phyloP scores from a whole-genome alignment of 2,797 vertebrate species.

The Cirrhinus molitorella region DNA sequence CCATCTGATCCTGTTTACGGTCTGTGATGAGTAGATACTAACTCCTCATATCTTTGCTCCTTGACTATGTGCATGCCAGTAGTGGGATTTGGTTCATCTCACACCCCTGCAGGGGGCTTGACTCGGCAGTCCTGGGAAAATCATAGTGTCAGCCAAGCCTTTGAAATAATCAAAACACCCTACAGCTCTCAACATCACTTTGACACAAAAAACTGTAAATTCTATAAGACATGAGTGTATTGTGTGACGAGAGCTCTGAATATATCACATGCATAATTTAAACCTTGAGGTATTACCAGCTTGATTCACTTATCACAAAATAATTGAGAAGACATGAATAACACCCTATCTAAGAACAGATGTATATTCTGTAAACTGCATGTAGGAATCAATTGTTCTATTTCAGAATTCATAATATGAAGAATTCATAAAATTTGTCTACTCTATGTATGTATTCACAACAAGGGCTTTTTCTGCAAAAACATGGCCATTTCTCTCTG shows the following conservation, averaged over 20 bases:
- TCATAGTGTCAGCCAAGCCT: constrained; percentile 41
- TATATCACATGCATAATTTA: constrained; percentile 50
- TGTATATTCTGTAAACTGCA: neutral
- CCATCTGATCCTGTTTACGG: constrained; percentile 14
- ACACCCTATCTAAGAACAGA: neutral
- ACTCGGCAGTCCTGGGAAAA: constrained; percentile 35
- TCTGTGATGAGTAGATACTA: constrained; percentile 24
- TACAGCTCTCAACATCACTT: constrained; percentile 43
- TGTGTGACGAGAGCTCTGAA: constrained; percentile 25
- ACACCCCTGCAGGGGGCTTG: constrained; percentile 39
- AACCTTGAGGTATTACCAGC: constrained; percentile 19
- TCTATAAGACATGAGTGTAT: constrained; percentile 62
- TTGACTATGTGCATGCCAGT: constrained; percentile 28
- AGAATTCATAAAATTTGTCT: neutral
- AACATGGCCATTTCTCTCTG: no score
- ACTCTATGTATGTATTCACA: neutral
- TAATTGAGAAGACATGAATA: neutral
- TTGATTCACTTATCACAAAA: constrained; percentile 26
- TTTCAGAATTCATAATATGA: neutral
- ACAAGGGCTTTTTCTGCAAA: neutral
- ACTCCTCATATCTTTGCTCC: constrained; percentile 16
- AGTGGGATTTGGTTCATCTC: constrained; percentile 39
- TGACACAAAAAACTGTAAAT: constrained; percentile 48
- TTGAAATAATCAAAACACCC: constrained; percentile 56
- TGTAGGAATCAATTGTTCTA: neutral